Conservation (phyloP, 1,140 invertebrate species). For the Magallana angulata region DNA sequence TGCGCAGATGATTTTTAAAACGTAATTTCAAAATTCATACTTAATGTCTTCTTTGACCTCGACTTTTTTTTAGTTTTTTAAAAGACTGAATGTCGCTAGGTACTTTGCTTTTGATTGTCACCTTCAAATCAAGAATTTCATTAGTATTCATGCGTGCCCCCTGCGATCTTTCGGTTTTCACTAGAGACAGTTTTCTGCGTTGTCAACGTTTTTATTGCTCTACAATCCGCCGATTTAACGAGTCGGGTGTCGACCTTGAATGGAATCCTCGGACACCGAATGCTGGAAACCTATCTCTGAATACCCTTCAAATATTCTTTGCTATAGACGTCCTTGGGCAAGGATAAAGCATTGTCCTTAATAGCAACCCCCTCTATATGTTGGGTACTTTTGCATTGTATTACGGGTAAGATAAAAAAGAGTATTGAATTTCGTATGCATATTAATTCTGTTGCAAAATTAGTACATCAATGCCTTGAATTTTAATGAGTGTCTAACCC, state of each 20-base stretch:
- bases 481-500: background rate
- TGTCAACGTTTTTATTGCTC: background rate
- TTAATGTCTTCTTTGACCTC: background rate
- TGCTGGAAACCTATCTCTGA: background rate
- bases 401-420: background rate
- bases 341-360: background rate
- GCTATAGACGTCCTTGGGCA: background rate
- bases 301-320: slow-evolving; percentile 29
- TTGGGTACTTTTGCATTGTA: background rate
- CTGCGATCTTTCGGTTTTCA: background rate
- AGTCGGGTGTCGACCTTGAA: slow-evolving; percentile 22
- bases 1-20: slow-evolving; percentile 2
- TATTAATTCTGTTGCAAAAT: background rate
- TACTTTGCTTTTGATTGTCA: slow-evolving; percentile 4
- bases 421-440: background rate
- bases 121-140: background rate
- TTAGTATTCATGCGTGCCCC: slow-evolving; percentile 9
- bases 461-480: background rate
- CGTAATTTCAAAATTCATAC: slow-evolving; percentile 8
- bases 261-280: background rate
- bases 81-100: background rate
- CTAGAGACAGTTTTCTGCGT: slow-evolving; percentile 4
- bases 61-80: background rate
- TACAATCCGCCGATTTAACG: background rate
- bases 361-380: background rate